Percentiles rank a stretch among this genome's conserved stretches.
Conservation (phyloP, 2,888 invertebrate genomes). For the Pemphredon lugubris region DNA sequence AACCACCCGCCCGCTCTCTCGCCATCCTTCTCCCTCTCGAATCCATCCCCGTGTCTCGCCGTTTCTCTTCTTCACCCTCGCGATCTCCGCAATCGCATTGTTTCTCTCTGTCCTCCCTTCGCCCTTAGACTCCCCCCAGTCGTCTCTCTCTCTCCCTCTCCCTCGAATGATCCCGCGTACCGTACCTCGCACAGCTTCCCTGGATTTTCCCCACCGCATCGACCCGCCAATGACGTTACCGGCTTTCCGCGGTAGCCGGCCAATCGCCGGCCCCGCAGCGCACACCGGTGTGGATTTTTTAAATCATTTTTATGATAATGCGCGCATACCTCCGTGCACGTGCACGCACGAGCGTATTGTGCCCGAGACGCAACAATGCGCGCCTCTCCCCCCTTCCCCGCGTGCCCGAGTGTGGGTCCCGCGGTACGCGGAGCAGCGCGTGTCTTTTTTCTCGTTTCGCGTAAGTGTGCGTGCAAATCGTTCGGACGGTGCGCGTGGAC, state of each 20-base stretch:
- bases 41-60: slow-evolving; percentile 24
- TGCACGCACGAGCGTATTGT: slow-evolving; percentile 37
- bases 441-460: background rate
- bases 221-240: slow-evolving; percentile 41
- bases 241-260: slow-evolving; percentile 46
- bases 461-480: slow-evolving; percentile 30
- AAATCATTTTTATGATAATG: slow-evolving; percentile 74
- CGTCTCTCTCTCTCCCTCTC: slow-evolving; percentile 1
- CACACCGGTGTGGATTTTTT: slow-evolving; percentile 61
- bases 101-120: slow-evolving; percentile 14
- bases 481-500: slow-evolving; percentile 2
- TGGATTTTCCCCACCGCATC: slow-evolving; percentile 10
- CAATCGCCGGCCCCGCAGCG: slow-evolving; percentile 45
- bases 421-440: slow-evolving; percentile 1
- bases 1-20: no score
- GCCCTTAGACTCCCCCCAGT: slow-evolving; percentile 6
- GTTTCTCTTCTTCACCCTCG: slow-evolving; percentile 29
- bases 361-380: slow-evolving; percentile 38
- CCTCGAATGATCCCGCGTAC: background rate
- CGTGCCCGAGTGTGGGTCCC: slow-evolving; percentile 7
- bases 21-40: slow-evolving; percentile 23
- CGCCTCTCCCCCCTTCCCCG: no score
- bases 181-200: slow-evolving; percentile 41
- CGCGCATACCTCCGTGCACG: slow-evolving; percentile 45
- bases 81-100: slow-evolving; percentile 41